Conservation (phyloP, 2,888 invertebrate genomes). For the Latrodectus hesperus region DNA sequence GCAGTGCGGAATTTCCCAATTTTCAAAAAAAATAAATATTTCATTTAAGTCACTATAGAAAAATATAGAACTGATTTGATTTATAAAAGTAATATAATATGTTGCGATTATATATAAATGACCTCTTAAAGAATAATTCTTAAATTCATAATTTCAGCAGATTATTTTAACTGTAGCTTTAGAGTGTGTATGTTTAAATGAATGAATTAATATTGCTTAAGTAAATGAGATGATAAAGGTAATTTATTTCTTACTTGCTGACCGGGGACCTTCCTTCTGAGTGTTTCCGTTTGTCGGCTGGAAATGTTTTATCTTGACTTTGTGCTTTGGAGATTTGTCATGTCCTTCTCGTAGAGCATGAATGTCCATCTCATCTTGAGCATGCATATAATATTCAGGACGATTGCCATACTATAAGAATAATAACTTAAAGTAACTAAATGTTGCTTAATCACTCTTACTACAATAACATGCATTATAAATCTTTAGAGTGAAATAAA, state of each 20-base stretch:
- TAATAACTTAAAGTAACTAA: background rate
- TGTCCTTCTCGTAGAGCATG: constrained; percentile 66
- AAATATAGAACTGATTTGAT: too few species aligned
- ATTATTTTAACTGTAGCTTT: too few species aligned
- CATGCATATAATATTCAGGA: constrained; percentile 70
- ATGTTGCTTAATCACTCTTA: background rate
- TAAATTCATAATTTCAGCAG: too few species aligned
- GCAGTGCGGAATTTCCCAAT: too few species aligned
- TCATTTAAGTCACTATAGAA: too few species aligned
- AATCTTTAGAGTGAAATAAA: too few species aligned
- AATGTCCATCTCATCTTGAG: constrained; percentile 68
- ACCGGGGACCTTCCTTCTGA: constrained; percentile 16
- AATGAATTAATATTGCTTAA: constrained; percentile 14
- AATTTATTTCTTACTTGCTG: constrained; percentile 44
- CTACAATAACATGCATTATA: too few species aligned
- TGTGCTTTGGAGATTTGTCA: constrained; percentile 23
- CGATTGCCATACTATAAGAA: constrained; percentile 83
- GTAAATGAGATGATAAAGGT: background rate
- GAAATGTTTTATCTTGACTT: constrained; percentile 45
- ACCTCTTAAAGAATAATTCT: too few species aligned
- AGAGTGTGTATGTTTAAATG: too few species aligned
- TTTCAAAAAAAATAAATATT: too few species aligned
- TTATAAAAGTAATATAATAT: too few species aligned
- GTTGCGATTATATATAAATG: too few species aligned
- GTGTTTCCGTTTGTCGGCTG: constrained; percentile 16